Conservation (phyloP, 2,113 vertebrate species). For the Eclectus roratus region DNA sequence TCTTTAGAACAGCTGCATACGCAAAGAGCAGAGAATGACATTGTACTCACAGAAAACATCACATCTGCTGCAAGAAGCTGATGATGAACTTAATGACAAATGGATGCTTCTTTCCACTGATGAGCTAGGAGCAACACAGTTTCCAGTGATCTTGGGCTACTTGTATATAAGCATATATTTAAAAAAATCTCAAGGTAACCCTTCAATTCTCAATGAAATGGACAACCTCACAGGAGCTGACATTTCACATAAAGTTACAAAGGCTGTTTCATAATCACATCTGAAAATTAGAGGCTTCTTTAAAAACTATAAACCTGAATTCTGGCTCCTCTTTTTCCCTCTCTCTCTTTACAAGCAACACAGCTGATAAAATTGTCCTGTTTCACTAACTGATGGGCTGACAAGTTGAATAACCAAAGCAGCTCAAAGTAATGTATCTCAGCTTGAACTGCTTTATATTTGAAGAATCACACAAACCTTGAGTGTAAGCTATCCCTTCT, state of each 20-base stretch:
- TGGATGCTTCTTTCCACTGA: not conserved
- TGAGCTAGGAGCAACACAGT: rapidly evolving
- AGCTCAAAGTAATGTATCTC: not conserved
- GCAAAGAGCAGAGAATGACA: not conserved
- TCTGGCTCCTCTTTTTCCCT: not conserved
- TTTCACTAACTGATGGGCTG: not conserved
- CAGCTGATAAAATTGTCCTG: not conserved
- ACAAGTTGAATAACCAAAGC: not conserved
- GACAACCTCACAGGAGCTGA: not conserved
- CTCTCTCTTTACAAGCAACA: not conserved
- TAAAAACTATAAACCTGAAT: not conserved
- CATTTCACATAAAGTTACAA: not conserved
- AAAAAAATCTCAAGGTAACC: not conserved
- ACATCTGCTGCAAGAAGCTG: not conserved
- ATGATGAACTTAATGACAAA: not conserved
- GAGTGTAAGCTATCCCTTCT: not conserved
- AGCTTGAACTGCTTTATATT: not conserved
- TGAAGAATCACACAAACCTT: not conserved
- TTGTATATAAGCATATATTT: not conserved
- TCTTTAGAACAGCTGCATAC: not conserved
- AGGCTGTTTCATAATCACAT: not conserved
- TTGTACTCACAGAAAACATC: not conserved
- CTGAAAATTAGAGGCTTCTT: not conserved
- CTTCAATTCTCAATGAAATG: not conserved
- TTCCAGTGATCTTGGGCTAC: not conserved